Evolutionary conservation across 1,140 invertebrate genomes (phyloP), one percentile per base, ranked within the genome.

Genomic region (Thrips palmi): DNA sequence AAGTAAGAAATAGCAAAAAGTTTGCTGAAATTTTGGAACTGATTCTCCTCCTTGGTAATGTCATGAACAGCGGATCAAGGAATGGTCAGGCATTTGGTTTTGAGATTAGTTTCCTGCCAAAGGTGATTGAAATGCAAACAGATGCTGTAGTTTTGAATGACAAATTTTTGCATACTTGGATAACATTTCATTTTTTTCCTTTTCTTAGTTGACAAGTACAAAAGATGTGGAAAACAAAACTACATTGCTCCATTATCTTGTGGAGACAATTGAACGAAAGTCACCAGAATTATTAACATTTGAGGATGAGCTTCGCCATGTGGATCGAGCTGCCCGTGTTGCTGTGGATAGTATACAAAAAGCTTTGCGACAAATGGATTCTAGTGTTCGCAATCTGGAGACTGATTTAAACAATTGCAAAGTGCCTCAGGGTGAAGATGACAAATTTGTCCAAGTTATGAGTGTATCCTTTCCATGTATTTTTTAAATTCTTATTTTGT

Each of bases 81-180:
- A 94, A 94, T 54, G 89, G 77, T 6, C 80, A 87, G 48, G 87
- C 89, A 2, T 80, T 88, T 50, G 94, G 87, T 4, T 98, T 97
- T 59, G 91, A 98, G 58, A 92, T 97, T 39, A 91, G 75, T 53
- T 97, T 87, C 56, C 64, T 98, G 2, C 81, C 88, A 1, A 97
- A 97, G 67, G 79, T 91, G 58, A 50, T 47, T 46, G 18, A 32
- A 17, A 28, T 2, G 15, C 12, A 30, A 25, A 14, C 42, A 48
- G 47, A 21, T 19, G n/a, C 30, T 30, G 34, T 8, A 37, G 14
- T 43, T 23, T 38, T 19, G 38, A 28, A 19, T 23, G 33, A 8
- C 15, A 34, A 20, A 29, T 42, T 27, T 20, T 10, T 35, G 11
- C 19, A 38, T 11, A 30, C 19, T 39, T 37, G 22, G 25, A 36